Evolutionary conservation across 2,113 vertebrate species (phyloP), one percentile per base, ranked within the genome.

Genomic region (Arothron firmamentum): DNA sequence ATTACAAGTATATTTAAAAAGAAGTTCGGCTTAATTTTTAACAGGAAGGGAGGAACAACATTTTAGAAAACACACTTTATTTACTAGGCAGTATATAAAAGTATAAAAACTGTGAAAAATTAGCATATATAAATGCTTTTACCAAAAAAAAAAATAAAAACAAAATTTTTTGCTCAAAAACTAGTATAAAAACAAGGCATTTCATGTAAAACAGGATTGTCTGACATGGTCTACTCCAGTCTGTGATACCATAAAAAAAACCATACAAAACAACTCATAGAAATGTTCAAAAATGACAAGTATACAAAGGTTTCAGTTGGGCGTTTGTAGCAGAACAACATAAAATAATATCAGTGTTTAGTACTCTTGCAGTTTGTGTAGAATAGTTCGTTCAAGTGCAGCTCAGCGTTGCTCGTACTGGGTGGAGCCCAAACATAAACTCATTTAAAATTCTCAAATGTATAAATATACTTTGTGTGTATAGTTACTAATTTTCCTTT

Each of bases 21-120:
- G 45, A 47, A 2, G 15, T 47, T 47, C n/a, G 6, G 12, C 17
- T 52, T 14, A 17, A 56, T 13, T 45, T 45, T 45, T 10, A 6
- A 42, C 12, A 45, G 16, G 2, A 52, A 25, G 4, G 8, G 13
- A 10, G 8, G 14, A 65, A 74, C 49, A 77, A 59, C 59, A 58
- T 72, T 50, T 78, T 63, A 70, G 69, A 86, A 88, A 89, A 94
- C 92, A 92, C 92, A 92, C 94, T 97, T 97, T 98, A 97, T 96
- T 98, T 92, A 93, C 91, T 93, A 92, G 94, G 95, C 95, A 96
- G 94, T 94, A 80, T 81, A 83, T 57, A 91, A 94, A 92, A 92
- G 91, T 83, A 76, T 91, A 91, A 93, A 92, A 92, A 93, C 63
- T 54, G 60, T 80, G 69, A 87, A 89, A 89, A 79, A 83, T 77